phyloP scores from a whole-genome alignment of 2,113 vertebrate species.

The Theristicus caerulescens region DNA sequence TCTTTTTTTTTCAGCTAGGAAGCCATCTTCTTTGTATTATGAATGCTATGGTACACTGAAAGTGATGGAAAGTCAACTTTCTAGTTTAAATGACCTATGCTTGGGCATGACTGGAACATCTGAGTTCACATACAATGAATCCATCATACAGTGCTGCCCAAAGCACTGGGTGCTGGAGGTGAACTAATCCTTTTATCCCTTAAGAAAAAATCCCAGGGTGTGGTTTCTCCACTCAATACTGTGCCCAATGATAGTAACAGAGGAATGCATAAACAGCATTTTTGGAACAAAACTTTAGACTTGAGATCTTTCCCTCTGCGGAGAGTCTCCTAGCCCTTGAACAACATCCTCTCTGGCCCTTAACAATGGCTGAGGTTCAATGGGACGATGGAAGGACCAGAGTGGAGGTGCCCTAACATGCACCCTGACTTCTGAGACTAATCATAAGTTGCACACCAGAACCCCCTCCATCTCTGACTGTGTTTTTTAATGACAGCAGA shows the following conservation, averaged over 20 bases:
- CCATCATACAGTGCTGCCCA: not conserved
- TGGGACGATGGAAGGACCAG: not conserved
- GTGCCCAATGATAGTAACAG: not conserved
- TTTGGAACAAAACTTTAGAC: not conserved
- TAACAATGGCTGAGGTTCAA: not conserved
- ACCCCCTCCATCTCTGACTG: not conserved
- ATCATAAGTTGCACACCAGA: not conserved
- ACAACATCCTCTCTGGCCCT: not conserved
- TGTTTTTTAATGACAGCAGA: not conserved
- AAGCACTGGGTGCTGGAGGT: not conserved
- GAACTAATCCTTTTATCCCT: not conserved
- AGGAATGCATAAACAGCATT: not conserved
- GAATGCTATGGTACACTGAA: not conserved
- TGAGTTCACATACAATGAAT: not conserved
- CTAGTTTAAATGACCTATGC: not conserved
- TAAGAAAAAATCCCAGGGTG: not conserved
- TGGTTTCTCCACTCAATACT: not conserved
- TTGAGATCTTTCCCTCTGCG: not conserved
- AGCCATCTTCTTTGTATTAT: not conserved
- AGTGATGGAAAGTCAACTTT: not conserved
- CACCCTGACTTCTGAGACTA: not conserved
- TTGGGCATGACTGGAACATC: not conserved
- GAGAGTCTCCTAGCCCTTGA: not conserved
- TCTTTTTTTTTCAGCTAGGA: not conserved
- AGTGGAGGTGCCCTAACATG: not conserved